A percentile compares a stretch with the other conserved stretches of the same genome.
Conservation (phyloP, 2,888 invertebrate genomes). For the Harpalus rufipes region DNA sequence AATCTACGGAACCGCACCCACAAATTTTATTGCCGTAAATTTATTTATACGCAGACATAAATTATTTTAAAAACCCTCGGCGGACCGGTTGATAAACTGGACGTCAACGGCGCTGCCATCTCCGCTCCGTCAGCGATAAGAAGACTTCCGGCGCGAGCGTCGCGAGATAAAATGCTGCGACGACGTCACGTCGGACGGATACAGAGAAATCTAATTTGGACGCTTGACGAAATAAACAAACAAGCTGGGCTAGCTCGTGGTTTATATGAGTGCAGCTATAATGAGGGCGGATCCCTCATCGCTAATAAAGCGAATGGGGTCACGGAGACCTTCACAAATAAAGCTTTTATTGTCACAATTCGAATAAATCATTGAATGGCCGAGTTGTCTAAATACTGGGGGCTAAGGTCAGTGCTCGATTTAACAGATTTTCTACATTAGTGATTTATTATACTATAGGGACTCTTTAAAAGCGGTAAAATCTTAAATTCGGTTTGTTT, state of each 20-base stretch:
- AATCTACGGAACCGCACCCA: slow-evolving; percentile 63
- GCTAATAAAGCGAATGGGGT: slow-evolving; percentile 56
- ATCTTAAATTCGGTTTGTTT: neutral
- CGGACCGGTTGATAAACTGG: slow-evolving; percentile 60
- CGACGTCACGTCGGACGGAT: slow-evolving; percentile 58
- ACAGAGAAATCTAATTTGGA: slow-evolving; percentile 64
- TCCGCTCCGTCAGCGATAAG: slow-evolving; percentile 60
- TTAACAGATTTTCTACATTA: slow-evolving; percentile 22
- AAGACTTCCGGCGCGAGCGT: slow-evolving; percentile 28
- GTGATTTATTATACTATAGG: slow-evolving; percentile 6
- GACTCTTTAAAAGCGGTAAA: neutral
- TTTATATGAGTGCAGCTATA: slow-evolving; percentile 9
- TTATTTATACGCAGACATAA: slow-evolving; percentile 66
- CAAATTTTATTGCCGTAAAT: slow-evolving; percentile 65
- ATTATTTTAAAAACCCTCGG: slow-evolving; percentile 64
- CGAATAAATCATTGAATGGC: slow-evolving; percentile 41
- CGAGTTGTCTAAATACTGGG: slow-evolving; percentile 36
- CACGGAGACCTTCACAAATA: slow-evolving; percentile 42
- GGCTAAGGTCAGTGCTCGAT: slow-evolving; percentile 34
- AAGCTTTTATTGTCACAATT: slow-evolving; percentile 49
- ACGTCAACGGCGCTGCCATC: slow-evolving; percentile 44
- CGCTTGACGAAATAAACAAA: slow-evolving; percentile 61
- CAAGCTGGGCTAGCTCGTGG: slow-evolving; percentile 30
- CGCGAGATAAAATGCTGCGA: slow-evolving; percentile 56
- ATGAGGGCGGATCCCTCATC: slow-evolving; percentile 30